These are phyloP conservation scores for Rhynchophorus ferrugineus DNA, from an alignment of 1,140 invertebrate genomes.

Conservation along the genomic window DNA sequence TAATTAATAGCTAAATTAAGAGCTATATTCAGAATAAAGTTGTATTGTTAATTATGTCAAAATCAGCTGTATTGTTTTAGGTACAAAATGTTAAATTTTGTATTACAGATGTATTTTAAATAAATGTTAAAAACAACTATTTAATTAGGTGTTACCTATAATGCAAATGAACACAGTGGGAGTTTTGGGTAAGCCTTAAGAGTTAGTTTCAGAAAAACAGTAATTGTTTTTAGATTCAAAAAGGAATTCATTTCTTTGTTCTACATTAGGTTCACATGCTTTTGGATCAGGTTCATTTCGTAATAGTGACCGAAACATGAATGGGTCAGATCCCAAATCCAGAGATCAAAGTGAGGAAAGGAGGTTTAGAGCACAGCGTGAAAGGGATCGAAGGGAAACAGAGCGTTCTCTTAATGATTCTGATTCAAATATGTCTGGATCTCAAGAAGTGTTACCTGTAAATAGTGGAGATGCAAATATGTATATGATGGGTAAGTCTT, in stretches of 20 bases:
- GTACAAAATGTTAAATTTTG: no score
- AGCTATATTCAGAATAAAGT: no score
- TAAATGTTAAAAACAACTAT: no score
- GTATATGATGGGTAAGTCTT: conserved; percentile 40
- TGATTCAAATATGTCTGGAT: conserved; percentile 36
- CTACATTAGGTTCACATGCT: not conserved
- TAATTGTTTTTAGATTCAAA: no score
- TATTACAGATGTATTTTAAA: no score
- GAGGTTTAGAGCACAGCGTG: not conserved
- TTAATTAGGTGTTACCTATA: no score
- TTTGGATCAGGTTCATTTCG: not conserved
- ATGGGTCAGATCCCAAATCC: not conserved
- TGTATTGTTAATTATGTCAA: no score
- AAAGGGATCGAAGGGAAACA: conserved; percentile 38
- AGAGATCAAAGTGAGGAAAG: not conserved
- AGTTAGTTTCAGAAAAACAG: no score
- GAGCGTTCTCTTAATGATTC: conserved; percentile 37
- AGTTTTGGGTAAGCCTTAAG: not conserved
- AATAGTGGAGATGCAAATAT: conserved; percentile 32
- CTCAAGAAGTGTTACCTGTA: conserved; percentile 27
- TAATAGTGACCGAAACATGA: not conserved
- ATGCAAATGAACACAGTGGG: not conserved
- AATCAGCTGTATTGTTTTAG: no score
- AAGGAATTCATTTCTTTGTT: no score
- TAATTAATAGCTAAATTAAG: no score